These are phyloP conservation scores for Cyprinus carpio DNA, from an alignment of 2,113 vertebrate genomes.

Conservation along the genomic window DNA sequence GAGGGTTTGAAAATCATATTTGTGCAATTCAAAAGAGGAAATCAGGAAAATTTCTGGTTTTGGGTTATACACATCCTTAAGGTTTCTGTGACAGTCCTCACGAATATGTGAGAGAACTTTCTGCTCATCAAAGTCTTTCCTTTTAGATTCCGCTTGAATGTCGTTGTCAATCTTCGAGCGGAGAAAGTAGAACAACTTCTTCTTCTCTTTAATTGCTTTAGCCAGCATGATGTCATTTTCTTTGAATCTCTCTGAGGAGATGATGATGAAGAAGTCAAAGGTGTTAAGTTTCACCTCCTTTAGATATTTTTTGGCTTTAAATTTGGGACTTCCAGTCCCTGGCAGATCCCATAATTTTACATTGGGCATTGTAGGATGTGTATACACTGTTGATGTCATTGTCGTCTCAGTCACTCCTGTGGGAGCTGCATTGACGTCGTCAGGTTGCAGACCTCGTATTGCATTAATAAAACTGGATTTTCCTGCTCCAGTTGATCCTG, in stretches of 20 bases:
- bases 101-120: constrained; percentile 35
- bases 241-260: constrained; percentile 68
- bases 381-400: constrained; percentile 58
- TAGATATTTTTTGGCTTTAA: constrained; percentile 65
- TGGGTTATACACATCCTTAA: constrained; percentile 34
- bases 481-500: constrained; percentile 68
- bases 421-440: constrained; percentile 66
- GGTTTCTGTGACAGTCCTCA: constrained; percentile 34
- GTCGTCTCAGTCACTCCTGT: constrained; percentile 73
- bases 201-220: constrained; percentile 59
- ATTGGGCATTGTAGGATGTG: constrained; percentile 65
- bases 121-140: constrained; percentile 31
- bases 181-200: constrained; percentile 53
- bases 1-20: constrained; percentile 52
- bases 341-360: constrained; percentile 75
- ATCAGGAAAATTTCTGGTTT: constrained; percentile 54
- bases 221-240: constrained; percentile 68
- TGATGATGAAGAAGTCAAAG: constrained; percentile 76
- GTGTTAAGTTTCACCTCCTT: constrained; percentile 64
- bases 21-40: constrained; percentile 27
- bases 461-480: constrained; percentile 77
- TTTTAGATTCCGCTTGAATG: constrained; percentile 28
- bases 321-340: constrained; percentile 66
- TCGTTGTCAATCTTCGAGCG: constrained; percentile 56
- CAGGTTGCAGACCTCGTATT: constrained; percentile 64